Evolutionary conservation across 2,113 vertebrate species (phyloP), one percentile per base, ranked within the genome.

Genomic region (Petroica traversi): DNA sequence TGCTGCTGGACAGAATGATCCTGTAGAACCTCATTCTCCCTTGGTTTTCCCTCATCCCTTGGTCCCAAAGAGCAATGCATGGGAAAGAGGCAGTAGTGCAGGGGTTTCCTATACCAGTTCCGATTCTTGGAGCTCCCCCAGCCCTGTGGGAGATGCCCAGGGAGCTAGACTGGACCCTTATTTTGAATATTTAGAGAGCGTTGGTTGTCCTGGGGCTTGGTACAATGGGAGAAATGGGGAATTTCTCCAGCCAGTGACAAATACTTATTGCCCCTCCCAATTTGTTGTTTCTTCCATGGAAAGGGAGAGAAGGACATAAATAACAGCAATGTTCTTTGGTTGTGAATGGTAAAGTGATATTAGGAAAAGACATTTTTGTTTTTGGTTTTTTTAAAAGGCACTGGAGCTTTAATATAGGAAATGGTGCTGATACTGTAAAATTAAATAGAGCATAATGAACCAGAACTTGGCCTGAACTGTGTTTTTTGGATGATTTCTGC

Each of bases 81-180:
- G 40, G 58, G 49, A 40, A 48, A 40, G 26, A 36, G 26, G 8
- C 24, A n/a, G 25, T 10, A 48, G 17, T 19, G 28, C 10, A 59
- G 14, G 7, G 4, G 7, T 54, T 79, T 22, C 10, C 18, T 40
- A 0, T 24, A 10, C 15, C 51, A 48, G 11, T 16, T 48, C 3
- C 26, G 49, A 40, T 62, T 63, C 31, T 33, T 59, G 40, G 36
- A 41, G 45, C 8, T n/a, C 16, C 16, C 24, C 2, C 2, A 6
- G 14, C 24, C 49, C 36, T 68, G 28, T 64, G 49, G 11, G 45
- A 75, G 28, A 41, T 17, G 6, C 9, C 12, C 41, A 71, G 57
- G 9, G 12, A 84, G 4, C 16, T 26, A 28, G 14, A 8, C 15
- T 43, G 59, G 20, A 38, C 11, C 5, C 8, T 67, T 62, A 17